These are phyloP conservation scores for Zosterops borbonicus DNA, from an alignment of 2,113 vertebrate species.

Conservation along the genomic window DNA sequence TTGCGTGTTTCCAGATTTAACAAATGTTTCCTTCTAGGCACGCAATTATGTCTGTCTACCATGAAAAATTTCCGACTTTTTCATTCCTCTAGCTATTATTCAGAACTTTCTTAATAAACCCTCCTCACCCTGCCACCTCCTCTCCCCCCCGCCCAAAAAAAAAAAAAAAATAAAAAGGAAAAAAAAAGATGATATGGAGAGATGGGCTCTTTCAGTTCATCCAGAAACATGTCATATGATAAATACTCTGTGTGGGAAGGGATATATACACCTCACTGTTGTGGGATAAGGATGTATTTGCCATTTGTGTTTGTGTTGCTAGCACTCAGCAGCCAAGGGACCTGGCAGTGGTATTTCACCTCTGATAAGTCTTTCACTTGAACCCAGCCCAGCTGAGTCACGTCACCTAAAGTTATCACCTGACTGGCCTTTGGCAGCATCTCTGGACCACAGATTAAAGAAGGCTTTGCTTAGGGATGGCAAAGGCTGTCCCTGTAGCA, in stretches of 20 bases:
- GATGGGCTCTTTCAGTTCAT: background rate
- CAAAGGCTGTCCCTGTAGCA: background rate
- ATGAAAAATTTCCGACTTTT: background rate
- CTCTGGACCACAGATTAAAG: background rate
- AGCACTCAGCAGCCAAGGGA: background rate
- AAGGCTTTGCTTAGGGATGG: background rate
- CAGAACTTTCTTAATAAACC: background rate
- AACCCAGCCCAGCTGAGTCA: background rate
- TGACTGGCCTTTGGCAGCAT: background rate
- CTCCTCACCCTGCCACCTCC: too few relatives aligned
- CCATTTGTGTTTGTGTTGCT: background rate
- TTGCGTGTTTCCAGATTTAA: background rate
- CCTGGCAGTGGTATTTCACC: background rate
- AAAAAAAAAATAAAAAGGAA: background rate
- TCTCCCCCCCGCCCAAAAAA: too few relatives aligned
- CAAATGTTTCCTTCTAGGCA: background rate
- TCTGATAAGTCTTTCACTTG: constrained; percentile 35
- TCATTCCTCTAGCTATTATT: background rate
- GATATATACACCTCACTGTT: background rate
- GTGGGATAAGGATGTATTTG: background rate
- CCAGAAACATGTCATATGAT: background rate
- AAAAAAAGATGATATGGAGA: background rate
- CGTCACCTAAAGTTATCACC: background rate
- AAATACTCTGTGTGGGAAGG: background rate
- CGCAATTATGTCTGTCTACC: background rate